Base-by-base conservation (phyloP, 2,888 invertebrate genomes). In the Ichneumon xanthorius region DNA sequence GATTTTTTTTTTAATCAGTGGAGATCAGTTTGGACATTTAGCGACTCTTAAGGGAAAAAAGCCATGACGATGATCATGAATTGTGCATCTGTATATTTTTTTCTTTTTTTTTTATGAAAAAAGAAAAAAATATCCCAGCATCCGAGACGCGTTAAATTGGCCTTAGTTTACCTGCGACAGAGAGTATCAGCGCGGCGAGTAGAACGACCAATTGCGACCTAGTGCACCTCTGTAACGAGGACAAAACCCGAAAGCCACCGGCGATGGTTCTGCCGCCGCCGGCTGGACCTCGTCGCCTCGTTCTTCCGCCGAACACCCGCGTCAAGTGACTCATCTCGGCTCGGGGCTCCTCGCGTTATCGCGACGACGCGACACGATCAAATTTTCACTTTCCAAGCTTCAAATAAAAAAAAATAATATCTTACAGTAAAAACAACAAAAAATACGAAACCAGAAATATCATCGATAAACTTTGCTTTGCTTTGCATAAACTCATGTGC, bases 91-190 rank as follows among this genome's bases (percentile, higher is more conserved):
- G 9, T 14, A 16, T 19, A 48, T 70, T 40, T 55, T 50, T 30
- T 48, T 19, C 33, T 26, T 45, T 82, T 63, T 80, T 53, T 63
- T 61, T 7, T 1, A 3, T 58, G n/a, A 19, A 50, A 7, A 45
- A 75, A 22, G 11, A 11, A 48, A 63, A 82, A 45, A 33, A 61
- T 55, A 61, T 22, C 14, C 48, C 78, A 53, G 14, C 9, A 45
- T 40, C 37, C 16, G 33, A 50, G 40, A 11, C 40, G 37, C 40
- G 40, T 40, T 67, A 65, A 50, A 40, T 37, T 40, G 71, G 85
- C 61, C 67, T 76, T 72, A 82, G 82, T 82, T 85, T 85, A 85
- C 85, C 85, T 85, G 85, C 85, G 79, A 77, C 79, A 80, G 85
- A 85, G 67, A 85, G 85, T 85, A 77, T 71, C 80, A 85, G 80